Conservation (phyloP, 2,888 invertebrate species). For the Aricia artaxerxes region DNA sequence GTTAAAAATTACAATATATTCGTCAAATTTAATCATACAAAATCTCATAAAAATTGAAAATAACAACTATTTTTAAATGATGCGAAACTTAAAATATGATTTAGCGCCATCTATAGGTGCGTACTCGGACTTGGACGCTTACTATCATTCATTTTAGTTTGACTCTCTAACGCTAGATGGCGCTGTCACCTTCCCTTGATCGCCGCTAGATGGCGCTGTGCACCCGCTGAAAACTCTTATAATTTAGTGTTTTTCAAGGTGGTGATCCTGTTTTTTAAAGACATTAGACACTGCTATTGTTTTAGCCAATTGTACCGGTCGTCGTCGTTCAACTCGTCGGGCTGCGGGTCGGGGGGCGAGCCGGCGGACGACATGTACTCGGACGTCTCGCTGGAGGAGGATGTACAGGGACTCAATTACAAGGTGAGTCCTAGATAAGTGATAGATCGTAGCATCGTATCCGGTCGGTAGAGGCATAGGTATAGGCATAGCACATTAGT, state of each 20-base stretch:
- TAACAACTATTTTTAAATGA: neutral
- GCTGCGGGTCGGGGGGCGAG: conserved; percentile 94
- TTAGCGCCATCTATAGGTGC: conserved; percentile 55
- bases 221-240: conserved; percentile 22
- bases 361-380: conserved; percentile 97
- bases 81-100: neutral
- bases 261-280: conserved; percentile 33
- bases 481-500: neutral
- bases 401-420: conserved; percentile 95
- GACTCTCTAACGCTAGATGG: conserved; percentile 48
- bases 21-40: too few relatives aligned
- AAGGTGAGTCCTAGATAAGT: conserved; percentile 82
- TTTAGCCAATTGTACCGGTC: conserved; percentile 94
- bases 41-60: neutral
- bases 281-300: conserved; percentile 51
- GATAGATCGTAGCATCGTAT: neutral
- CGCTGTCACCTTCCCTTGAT: conserved; percentile 41
- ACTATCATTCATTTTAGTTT: neutral
- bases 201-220: conserved; percentile 49
- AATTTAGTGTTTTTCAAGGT: conserved; percentile 27
- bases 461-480: too few relatives aligned
- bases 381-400: conserved; percentile 94
- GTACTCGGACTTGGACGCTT: conserved; percentile 33
- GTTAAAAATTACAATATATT: neutral
- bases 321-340: conserved; percentile 95